Base-by-base conservation (phyloP, 1,140 invertebrate genomes). In the Drosophila neocordata region DNA sequence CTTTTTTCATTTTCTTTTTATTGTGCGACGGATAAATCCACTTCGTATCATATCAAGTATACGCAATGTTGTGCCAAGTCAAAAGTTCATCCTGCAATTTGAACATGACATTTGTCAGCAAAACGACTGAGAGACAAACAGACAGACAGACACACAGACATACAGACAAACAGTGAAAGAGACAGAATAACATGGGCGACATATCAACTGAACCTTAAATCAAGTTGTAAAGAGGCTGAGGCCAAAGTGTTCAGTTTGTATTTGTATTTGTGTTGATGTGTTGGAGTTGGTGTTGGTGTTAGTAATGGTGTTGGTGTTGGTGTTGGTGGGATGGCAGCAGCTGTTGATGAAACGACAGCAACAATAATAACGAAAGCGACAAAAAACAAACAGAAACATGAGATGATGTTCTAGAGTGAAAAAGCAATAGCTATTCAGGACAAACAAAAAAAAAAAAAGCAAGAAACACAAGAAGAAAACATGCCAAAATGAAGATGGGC, bases 201-300 rank as follows among this genome's bases (percentile, higher is more conserved):
- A 87, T 85, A 85, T 87, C 77, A 79, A 85, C 82, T 87, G 81
- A 81, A 85, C 82, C 81, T 81, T 85, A 85, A 85, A 85, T 85
- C 81, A 85, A 85, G 81, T 81, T 85, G 81, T 87, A 81, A 85
- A 81, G 73, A 80, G 81, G 73, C 77, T 69, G 80, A 48, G 65
- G 63, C 66, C 38, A 68, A 82, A 79, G 79, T 82, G 73, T 77
- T 69, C 67, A 24, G 80, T 48, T 48, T 48, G 41, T 48, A 18
- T 48, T 48, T 48, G 41, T 48, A 18, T 48, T 48, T 48, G 41
- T 48, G 41, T 48, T 48, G 41, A 48, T 48, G 41, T 48, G 41
- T 48, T 48, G 41, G 41, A 15, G 15, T 48, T 48, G 41, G 18
- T 48, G 41, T 48, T 48, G 22, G 41, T 8, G 15, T 48, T 18